Evolutionary conservation across 2,888 invertebrate species (phyloP).

Genomic region (Orchestes rusci): DNA sequence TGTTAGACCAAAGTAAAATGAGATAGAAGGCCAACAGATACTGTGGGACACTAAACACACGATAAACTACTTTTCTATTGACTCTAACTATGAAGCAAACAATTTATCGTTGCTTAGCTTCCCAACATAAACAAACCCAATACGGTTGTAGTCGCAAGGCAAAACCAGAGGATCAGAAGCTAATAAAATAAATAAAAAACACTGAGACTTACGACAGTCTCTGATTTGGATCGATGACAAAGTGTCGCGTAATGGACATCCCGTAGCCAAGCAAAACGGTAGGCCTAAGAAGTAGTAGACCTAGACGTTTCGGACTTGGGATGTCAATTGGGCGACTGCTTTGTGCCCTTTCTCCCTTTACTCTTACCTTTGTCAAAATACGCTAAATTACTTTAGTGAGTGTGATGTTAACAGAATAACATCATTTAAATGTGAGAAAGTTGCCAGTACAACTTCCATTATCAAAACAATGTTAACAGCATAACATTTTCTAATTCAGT

Average conservation of each 20-base stretch:
- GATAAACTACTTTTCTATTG: conserved; percentile 19
- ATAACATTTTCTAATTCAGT: conserved; percentile 9
- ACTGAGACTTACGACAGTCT: conserved; percentile 40
- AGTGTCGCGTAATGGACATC: neutral
- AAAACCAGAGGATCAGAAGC: conserved; percentile 34
- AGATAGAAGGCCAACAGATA: conserved; percentile 47
- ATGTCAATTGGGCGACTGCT: conserved; percentile 39
- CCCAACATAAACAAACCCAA: conserved; percentile 31
- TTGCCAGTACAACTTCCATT: neutral
- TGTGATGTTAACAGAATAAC: conserved; percentile 14
- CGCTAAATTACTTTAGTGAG: neutral
- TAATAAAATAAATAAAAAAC: conserved; percentile 33
- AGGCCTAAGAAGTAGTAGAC: conserved; percentile 27
- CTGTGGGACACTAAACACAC: conserved; percentile 29
- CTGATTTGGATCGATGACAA: conserved; percentile 28
- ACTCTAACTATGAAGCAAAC: neutral
- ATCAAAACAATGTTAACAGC: conserved; percentile 15
- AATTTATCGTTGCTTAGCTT: conserved; percentile 29
- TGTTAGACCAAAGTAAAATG: conserved; percentile 44
- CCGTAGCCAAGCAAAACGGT: conserved; percentile 8
- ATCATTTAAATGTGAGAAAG: conserved; percentile 2
- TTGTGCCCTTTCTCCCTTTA: conserved; percentile 40
- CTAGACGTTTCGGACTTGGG: too few species aligned
- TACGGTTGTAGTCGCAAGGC: conserved; percentile 40
- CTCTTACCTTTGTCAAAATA: conserved; percentile 39